A percentile compares a stretch with the other conserved stretches of the same genome.
Evolutionary conservation across 1,140 invertebrate species (phyloP).

Genomic region (Euwallacea similis): DNA sequence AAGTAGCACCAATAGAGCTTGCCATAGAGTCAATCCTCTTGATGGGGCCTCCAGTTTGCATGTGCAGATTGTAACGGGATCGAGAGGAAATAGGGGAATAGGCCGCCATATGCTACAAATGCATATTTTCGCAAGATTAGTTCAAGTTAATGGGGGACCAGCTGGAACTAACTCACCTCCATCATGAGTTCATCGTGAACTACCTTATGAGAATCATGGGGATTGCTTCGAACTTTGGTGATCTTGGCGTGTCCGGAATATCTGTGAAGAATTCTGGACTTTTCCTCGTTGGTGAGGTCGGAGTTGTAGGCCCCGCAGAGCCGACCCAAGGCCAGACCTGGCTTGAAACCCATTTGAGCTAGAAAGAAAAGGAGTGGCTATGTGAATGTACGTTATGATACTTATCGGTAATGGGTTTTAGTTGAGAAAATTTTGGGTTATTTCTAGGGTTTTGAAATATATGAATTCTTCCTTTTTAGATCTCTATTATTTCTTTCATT

Average conservation of each 20-base stretch:
- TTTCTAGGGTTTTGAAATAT: too few species aligned
- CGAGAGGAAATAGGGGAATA: conserved; percentile 64
- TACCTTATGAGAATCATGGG: conserved; percentile 50
- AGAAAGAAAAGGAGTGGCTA: too few species aligned
- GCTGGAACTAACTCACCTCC: conserved; percentile 51
- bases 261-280: conserved; percentile 47
- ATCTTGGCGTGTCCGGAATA: conserved; percentile 52
- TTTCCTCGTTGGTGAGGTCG: conserved; percentile 44
- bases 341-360: conserved; percentile 16
- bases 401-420: too few species aligned
- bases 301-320: conserved; percentile 44
- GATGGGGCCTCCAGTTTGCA: conserved; percentile 50
- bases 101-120: conserved; percentile 60
- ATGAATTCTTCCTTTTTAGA: too few species aligned
- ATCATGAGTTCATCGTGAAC: conserved; percentile 56
- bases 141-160: background rate
- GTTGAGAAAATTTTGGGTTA: too few species aligned
- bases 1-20: conserved; percentile 69
- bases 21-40: conserved; percentile 64
- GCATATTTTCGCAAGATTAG: background rate
- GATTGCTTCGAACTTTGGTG: conserved; percentile 51
- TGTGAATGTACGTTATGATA: too few species aligned
- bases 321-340: conserved; percentile 53
- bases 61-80: conserved; percentile 56
- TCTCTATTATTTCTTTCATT: too few species aligned